Base-by-base conservation (phyloP, 1,140 invertebrate species). In the Penaeus japonicus region DNA sequence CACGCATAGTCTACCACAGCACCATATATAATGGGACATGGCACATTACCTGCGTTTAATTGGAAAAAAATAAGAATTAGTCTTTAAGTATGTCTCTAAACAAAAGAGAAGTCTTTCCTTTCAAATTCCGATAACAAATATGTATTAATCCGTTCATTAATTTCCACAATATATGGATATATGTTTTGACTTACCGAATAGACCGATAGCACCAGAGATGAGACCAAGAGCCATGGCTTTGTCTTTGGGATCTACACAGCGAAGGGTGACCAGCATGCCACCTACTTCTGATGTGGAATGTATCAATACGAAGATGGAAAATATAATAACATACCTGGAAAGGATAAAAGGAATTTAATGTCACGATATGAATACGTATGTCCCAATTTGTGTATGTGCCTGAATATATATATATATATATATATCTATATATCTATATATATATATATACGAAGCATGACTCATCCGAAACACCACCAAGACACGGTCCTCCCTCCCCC, bases 161-260 rank as follows among this genome's bases (percentile, higher is more conserved):
- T 47, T 20, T 5, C 73, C 54, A 75, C 27, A 75, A 54, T 55
- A 12, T 30, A 27, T 24, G 5, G 4, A 65, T 22, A n/a, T 30
- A 57, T 89, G 32, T 57, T 17, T 15, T n/a, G 55, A 93, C 93
- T 94, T 92, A 95, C 97, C 97, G 93, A 98, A 97, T 89, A 98
- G 94, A 59, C 97, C 97, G 90, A 98, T 98, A 79, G 97, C 97
- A 93, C 97, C 98, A 92, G 97, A 96, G 92, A 98, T 97, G 87
- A 98, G 95, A 22, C 97, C 97, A 91, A 98, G 94, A 80, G 97
- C 97, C 97, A 98, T 97, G 55, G 97, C 97, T 93, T 98, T 98
- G 92, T 98, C 97, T 93, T 95, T 94, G 32, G 97, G 96, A 93
- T 98, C 96, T 27, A 97, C 97, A 92, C 97, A 98, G 80, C 97